phyloP scores from a whole-genome alignment of 2,888 invertebrate genomes.

The Polyommatus icarus region DNA sequence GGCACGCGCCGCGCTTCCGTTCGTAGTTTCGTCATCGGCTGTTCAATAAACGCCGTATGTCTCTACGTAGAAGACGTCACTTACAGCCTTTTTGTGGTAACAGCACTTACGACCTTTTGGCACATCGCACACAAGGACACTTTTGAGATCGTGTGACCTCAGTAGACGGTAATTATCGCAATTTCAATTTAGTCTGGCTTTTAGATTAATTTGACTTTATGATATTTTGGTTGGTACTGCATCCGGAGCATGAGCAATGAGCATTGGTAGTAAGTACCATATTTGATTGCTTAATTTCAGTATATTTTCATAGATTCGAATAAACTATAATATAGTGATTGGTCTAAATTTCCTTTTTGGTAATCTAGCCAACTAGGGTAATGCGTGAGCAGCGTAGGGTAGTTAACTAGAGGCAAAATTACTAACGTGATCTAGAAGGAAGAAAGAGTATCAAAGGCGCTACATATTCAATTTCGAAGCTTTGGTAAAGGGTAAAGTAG shows the following conservation, averaged over 20 bases:
- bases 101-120: constrained; percentile 49
- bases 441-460: too few species aligned
- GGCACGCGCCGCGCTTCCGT: constrained; percentile 72
- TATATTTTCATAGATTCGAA: neutral
- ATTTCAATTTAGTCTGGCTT: constrained; percentile 41
- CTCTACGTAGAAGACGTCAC: constrained; percentile 48
- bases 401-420: too few species aligned
- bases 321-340: too few species aligned
- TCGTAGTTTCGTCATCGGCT: constrained; percentile 68
- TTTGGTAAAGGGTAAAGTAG: too few species aligned
- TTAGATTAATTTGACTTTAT: constrained; percentile 33
- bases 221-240: neutral
- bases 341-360: too few species aligned
- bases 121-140: constrained; percentile 55
- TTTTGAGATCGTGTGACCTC: constrained; percentile 71
- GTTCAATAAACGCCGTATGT: constrained; percentile 57
- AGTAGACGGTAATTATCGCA: constrained; percentile 66
- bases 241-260: neutral
- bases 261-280: neutral
- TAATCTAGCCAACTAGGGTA: too few species aligned
- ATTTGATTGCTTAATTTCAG: neutral
- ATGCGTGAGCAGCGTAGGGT: too few species aligned
- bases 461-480: too few species aligned
- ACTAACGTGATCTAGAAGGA: too few species aligned
- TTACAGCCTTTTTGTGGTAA: constrained; percentile 52